phyloP scores from a whole-genome alignment of 2,113 vertebrate species.

The Erythrocercus mccallii region DNA sequence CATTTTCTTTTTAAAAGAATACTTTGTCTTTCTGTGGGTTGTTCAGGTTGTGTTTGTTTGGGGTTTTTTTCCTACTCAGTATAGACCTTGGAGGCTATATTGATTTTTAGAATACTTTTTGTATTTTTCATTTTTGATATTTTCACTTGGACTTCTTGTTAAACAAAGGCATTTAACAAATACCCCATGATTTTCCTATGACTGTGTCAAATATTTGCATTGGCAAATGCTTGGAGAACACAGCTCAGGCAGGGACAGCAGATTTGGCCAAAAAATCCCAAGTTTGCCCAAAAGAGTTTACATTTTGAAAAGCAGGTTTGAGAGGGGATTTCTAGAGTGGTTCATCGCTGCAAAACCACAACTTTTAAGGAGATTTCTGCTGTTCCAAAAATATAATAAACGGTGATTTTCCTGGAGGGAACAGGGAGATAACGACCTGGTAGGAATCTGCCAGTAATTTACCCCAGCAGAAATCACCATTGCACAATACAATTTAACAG shows the following conservation, averaged over 20 bases:
- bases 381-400: not conserved
- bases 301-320: not conserved
- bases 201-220: not conserved
- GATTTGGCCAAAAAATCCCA: not conserved
- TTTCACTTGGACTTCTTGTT: not conserved
- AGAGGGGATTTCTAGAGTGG: not conserved
- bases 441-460: not conserved
- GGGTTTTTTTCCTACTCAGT: not conserved
- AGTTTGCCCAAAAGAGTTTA: not conserved
- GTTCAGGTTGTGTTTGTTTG: accelerated
- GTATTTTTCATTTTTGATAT: not conserved
- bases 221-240: not conserved
- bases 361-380: not conserved
- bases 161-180: not conserved
- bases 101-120: not conserved
- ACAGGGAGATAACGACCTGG: not conserved
- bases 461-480: not conserved
- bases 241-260: not conserved
- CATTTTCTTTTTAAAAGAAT: not conserved
- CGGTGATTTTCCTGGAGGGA: not conserved
- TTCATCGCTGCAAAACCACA: not conserved
- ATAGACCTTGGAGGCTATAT: not conserved
- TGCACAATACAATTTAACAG: not conserved
- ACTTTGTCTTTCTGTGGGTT: not conserved
- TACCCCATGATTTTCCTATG: not conserved